Base-by-base conservation (phyloP, 2,113 vertebrate species). In the Oryzias celebensis region DNA sequence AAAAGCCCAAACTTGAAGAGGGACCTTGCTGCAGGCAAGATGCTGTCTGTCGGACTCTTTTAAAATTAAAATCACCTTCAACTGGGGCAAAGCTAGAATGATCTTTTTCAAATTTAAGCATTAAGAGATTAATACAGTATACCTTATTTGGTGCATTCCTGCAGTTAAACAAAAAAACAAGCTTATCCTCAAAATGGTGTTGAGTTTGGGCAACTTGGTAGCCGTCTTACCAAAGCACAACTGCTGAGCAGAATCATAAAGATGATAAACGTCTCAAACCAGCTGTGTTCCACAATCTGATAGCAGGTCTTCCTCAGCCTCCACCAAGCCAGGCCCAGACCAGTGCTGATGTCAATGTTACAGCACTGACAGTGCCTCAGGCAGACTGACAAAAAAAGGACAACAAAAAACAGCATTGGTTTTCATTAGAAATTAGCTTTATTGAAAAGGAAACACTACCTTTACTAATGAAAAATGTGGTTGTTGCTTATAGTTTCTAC, bases 221-320 rank as follows among this genome's bases (percentile, higher is more conserved):
- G 14, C 18, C 24, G 22, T 52, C 91, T 81, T 89, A 99, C 97
- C 94, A 99, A 90, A 4, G 96, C 96, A 12, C 97, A 96, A 0
- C 96, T 98, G 93, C 97, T 99, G 73, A 99, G 95, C 61, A 99
- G 93, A 79, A 99, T 99, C 97, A 99, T 99, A 89, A 99, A 98
- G 91, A 99, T 98, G 91, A 99, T 97, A 91, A 99, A 98, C 0
- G 92, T 97, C 90, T 99, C 97, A 46, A 98, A 99, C 97, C 97
- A 98, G 92, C 94, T 98, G 89, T 99, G 97, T 54, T 99, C 97
- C 15, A 99, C 97, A 0, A 99, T 98, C 81, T 92, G 94, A 88
- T 94, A 98, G 90, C 97, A 98, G 70, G 96, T 98, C 88, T 98
- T 98, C 60, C 97, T 90, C 65, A 98, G 84, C 50, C 93, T 91